Conservation (phyloP, 2,797 vertebrate genomes). For the Cacajao melanocephalus region DNA sequence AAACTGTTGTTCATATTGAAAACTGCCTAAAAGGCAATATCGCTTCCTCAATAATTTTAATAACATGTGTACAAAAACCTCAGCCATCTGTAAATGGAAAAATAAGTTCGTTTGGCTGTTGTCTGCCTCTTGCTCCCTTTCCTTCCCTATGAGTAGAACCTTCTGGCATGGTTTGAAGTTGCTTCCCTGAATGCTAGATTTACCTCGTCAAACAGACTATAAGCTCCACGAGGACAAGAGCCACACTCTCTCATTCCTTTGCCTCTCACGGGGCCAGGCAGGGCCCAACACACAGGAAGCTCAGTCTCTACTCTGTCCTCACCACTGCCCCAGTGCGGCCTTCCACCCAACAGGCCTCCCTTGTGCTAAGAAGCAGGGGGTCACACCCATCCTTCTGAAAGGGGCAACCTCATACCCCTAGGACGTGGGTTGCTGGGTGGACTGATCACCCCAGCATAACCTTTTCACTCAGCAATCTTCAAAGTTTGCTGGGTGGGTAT, state of each 20-base stretch:
- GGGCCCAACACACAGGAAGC: rapidly evolving
- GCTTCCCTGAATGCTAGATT: background rate
- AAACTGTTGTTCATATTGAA: background rate
- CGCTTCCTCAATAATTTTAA: background rate
- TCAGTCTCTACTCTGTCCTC: background rate
- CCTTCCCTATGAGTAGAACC: background rate
- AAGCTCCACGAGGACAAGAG: background rate
- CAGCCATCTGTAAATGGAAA: constrained; percentile 12
- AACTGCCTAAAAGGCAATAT: constrained; percentile 31
- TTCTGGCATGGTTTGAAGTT: background rate
- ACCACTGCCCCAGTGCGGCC: background rate
- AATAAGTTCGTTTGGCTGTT: background rate
- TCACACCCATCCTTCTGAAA: background rate
- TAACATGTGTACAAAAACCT: background rate
- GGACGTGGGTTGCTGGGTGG: background rate
- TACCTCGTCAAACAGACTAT: background rate
- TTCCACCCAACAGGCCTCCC: background rate
- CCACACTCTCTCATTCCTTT: background rate
- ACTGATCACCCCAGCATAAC: background rate
- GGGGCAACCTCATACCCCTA: too few species aligned
- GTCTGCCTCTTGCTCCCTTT: background rate
- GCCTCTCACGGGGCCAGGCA: background rate
- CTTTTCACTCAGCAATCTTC: background rate
- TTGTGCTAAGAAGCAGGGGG: background rate
- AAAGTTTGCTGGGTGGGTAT: background rate